Evolutionary conservation across 2,113 vertebrate genomes (phyloP).

Genomic region (Gavia stellata): DNA sequence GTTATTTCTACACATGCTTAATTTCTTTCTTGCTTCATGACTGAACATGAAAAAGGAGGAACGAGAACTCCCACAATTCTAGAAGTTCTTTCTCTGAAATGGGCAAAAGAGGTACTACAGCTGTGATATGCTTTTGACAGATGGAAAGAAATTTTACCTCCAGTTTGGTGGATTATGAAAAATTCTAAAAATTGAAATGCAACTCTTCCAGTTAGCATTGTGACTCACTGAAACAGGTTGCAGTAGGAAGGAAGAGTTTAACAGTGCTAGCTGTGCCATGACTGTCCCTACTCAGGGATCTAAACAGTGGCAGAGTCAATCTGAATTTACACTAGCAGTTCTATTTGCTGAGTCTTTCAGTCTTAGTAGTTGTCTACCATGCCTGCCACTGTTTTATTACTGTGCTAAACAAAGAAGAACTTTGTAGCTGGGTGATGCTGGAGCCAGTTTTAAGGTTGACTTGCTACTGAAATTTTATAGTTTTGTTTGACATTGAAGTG

Average conservation of each 20-base stretch:
- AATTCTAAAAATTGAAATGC: background rate
- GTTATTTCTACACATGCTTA: background rate
- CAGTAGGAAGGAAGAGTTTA: background rate
- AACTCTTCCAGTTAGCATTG: background rate
- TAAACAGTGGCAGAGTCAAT: background rate
- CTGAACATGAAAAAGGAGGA: background rate
- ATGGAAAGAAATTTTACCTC: background rate
- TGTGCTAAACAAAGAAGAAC: background rate
- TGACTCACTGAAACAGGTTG: background rate
- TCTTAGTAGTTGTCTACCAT: background rate
- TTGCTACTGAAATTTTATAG: background rate
- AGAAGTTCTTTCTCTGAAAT: background rate
- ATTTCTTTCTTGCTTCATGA: background rate
- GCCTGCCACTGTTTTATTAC: background rate
- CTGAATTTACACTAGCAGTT: background rate
- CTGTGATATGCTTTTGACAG: background rate
- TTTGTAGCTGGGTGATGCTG: background rate
- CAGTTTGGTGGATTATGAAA: background rate
- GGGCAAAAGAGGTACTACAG: background rate
- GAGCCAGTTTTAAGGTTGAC: background rate
- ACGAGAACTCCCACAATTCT: background rate
- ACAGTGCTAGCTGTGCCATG: background rate
- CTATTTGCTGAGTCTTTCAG: background rate
- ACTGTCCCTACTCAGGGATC: background rate
- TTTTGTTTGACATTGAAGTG: background rate